Conservation (phyloP, 2,113 vertebrate genomes). For the Sphaerodactylus townsendi region DNA sequence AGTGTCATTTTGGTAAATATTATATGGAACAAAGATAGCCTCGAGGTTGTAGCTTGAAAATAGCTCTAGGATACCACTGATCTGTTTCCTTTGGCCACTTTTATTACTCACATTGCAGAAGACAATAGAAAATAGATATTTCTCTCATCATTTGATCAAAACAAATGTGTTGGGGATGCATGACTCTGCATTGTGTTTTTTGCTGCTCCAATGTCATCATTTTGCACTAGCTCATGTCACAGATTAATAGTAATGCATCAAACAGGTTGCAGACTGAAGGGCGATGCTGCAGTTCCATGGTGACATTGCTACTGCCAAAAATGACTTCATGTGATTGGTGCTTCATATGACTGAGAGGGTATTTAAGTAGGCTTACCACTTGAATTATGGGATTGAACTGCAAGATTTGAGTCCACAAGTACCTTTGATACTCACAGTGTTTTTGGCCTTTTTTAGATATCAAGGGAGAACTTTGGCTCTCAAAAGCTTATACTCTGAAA, state of each 20-base stretch:
- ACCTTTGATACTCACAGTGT: neutral
- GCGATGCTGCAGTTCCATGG: neutral
- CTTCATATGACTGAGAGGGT: neutral
- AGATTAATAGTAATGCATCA: neutral
- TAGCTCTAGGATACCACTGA: neutral
- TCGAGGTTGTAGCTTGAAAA: neutral
- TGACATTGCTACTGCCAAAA: neutral
- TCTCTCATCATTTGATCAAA: neutral
- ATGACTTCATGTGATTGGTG: neutral
- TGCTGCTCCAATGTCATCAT: neutral
- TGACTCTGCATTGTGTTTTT: neutral
- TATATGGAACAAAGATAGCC: neutral
- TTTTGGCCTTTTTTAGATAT: too few relatives aligned
- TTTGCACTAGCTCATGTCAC: neutral
- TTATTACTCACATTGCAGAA: neutral
- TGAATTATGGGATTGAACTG: neutral
- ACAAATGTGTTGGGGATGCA: neutral
- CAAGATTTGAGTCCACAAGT: neutral
- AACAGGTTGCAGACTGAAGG: neutral
- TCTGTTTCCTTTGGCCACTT: neutral
- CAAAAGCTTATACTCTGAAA: too few relatives aligned
- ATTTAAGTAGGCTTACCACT: neutral
- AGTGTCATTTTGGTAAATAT: neutral
- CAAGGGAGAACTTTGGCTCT: too few relatives aligned
- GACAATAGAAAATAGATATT: neutral